Evolutionary conservation across 2,888 invertebrate species (phyloP).

Genomic region (Phlogophora meticulosa): DNA sequence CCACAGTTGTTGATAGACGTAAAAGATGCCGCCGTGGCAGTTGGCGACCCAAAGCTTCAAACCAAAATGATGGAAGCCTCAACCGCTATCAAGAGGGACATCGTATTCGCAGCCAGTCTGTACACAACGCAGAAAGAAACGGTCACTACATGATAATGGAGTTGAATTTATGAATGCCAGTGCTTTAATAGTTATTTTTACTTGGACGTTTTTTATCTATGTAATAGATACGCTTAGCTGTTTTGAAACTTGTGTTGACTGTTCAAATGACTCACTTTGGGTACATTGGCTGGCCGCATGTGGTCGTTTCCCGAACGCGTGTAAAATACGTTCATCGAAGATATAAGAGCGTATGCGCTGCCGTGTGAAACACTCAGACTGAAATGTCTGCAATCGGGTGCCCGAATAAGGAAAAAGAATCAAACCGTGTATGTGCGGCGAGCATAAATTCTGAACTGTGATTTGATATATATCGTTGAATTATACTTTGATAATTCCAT

Average conservation of each 20-base stretch:
- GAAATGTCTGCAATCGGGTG: too few relatives aligned
- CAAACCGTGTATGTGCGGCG: too few relatives aligned
- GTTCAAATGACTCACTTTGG: conserved; percentile 6
- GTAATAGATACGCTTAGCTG: conserved; percentile 25
- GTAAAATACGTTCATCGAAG: too few relatives aligned
- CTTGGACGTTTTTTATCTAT: conserved; percentile 18
- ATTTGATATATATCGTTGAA: too few relatives aligned
- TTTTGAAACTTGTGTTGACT: conserved; percentile 8
- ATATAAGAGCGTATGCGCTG: too few relatives aligned
- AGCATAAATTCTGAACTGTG: too few relatives aligned
- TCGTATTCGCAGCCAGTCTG: conserved; percentile 99
- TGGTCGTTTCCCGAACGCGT: not conserved
- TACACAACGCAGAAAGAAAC: conserved; percentile 93
- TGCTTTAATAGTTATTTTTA: conserved; percentile 20
- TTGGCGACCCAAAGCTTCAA: conserved; percentile 97
- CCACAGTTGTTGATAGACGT: conserved; percentile 93
- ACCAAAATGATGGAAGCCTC: conserved; percentile 99
- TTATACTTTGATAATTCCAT: too few relatives aligned
- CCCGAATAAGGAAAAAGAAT: too few relatives aligned
- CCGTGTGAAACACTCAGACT: too few relatives aligned
- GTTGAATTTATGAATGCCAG: conserved; percentile 20
- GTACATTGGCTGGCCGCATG: not conserved
- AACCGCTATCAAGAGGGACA: conserved; percentile 98
- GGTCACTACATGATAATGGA: conserved; percentile 62
- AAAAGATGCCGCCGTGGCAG: conserved; percentile 97